phyloP scores from a whole-genome alignment of 2,888 invertebrate genomes.

The Invenusta paracnida region DNA sequence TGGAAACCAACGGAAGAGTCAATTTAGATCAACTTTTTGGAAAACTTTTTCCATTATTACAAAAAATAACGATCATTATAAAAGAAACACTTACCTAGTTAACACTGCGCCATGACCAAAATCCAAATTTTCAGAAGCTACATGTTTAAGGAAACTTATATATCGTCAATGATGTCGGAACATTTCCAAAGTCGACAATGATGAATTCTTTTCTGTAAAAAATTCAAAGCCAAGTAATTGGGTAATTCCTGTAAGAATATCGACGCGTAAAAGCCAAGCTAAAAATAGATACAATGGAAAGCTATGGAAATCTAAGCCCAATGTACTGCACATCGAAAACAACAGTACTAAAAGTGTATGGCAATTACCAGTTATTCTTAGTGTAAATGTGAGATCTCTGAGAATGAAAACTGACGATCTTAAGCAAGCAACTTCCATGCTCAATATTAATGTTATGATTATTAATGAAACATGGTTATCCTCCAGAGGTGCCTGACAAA shows the following conservation, averaged over 20 bases:
- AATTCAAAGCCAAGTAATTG: too few species aligned
- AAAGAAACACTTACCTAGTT: too few species aligned
- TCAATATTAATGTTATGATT: background rate
- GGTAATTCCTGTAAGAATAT: background rate
- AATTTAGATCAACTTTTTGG: too few species aligned
- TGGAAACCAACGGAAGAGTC: too few species aligned
- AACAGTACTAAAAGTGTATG: background rate
- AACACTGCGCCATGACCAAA: too few species aligned
- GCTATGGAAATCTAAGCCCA: background rate
- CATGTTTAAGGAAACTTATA: too few species aligned
- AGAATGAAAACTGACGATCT: background rate
- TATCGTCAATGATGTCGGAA: too few species aligned
- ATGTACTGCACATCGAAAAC: background rate
- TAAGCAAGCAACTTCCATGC: background rate
- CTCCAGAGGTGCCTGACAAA: background rate
- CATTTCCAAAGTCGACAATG: too few species aligned
- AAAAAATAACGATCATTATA: too few species aligned
- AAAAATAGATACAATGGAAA: background rate
- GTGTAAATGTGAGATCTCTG: conserved; percentile 14
- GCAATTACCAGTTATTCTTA: conserved; percentile 11
- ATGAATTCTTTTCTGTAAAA: too few species aligned
- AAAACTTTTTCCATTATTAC: too few species aligned
- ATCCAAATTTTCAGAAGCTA: too few species aligned
- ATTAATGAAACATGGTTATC: conserved; percentile 23
- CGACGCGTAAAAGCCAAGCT: background rate